Evolutionary conservation across 2,113 vertebrate species (phyloP).

Genomic region (Phaethon lepturus): DNA sequence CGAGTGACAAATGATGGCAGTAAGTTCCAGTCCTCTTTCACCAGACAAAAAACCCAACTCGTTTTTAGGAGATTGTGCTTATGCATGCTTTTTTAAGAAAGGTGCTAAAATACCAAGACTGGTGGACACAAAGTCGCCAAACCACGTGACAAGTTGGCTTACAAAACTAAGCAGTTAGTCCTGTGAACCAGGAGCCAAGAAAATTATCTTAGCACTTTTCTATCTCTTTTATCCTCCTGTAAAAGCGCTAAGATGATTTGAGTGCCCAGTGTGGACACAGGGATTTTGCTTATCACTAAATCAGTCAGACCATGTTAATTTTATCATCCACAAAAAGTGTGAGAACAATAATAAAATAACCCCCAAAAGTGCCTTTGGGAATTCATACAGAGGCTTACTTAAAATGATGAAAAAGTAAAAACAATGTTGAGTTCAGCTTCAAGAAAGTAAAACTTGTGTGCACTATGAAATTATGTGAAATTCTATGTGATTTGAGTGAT

Average conservation of each 20-base stretch:
- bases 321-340: background rate
- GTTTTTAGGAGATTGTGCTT: background rate
- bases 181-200: background rate
- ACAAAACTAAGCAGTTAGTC: background rate
- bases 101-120: background rate
- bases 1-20: background rate
- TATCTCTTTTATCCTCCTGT: background rate
- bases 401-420: background rate
- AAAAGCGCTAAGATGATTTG: background rate
- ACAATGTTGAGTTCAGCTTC: background rate
- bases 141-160: background rate
- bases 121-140: background rate
- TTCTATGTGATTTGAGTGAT: background rate
- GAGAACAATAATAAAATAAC: background rate
- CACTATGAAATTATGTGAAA: background rate
- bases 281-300: background rate
- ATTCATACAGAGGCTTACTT: background rate
- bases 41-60: background rate
- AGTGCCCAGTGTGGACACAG: background rate
- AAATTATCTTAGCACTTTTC: background rate
- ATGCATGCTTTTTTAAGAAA: background rate
- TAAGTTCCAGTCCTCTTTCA: background rate
- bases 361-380: background rate
- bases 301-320: background rate
- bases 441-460: background rate